A percentile compares a stretch with the other conserved stretches of the same genome.
Conservation (phyloP, 2,113 vertebrate species). For the Ochotona princeps region DNA sequence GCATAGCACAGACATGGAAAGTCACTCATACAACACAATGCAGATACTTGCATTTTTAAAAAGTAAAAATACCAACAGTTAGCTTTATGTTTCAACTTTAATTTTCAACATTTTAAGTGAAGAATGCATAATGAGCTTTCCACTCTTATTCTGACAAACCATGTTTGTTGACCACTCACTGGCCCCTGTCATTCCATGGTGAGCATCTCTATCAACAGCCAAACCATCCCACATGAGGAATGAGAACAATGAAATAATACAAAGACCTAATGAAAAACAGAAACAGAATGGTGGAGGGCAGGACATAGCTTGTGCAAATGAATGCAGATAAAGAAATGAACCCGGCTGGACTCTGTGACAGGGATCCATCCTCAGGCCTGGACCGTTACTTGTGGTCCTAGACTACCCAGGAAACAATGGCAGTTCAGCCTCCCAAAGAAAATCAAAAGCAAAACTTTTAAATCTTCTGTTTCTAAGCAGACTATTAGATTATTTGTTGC, state of each 20-base stretch:
- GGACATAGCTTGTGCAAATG: not conserved
- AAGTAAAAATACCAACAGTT: not conserved
- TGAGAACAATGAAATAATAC: not conserved
- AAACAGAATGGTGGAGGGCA: not conserved
- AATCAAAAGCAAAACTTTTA: not conserved
- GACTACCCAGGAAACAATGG: not conserved
- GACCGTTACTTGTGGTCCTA: not conserved
- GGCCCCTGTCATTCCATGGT: not conserved
- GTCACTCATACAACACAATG: not conserved
- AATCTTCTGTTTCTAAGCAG: not conserved
- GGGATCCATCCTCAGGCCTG: not conserved
- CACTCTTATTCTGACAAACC: constrained; percentile 5
- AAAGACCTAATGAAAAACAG: not conserved
- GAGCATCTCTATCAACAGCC: constrained; percentile 25
- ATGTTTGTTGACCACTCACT: not conserved
- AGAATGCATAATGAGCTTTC: not conserved
- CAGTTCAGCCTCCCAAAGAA: not conserved
- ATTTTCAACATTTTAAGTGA: constrained; percentile 7
- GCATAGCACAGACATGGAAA: not conserved
- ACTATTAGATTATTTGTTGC: not conserved
- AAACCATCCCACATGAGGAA: not conserved
- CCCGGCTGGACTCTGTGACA: no score
- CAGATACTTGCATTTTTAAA: constrained; percentile 27
- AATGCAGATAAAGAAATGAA: not conserved
- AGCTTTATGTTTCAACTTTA: constrained; percentile 44